Percentiles rank a stretch among this genome's conserved stretches.
phyloP scores from a whole-genome alignment of 2,113 vertebrate genomes.

The Rhinoderma darwinii region DNA sequence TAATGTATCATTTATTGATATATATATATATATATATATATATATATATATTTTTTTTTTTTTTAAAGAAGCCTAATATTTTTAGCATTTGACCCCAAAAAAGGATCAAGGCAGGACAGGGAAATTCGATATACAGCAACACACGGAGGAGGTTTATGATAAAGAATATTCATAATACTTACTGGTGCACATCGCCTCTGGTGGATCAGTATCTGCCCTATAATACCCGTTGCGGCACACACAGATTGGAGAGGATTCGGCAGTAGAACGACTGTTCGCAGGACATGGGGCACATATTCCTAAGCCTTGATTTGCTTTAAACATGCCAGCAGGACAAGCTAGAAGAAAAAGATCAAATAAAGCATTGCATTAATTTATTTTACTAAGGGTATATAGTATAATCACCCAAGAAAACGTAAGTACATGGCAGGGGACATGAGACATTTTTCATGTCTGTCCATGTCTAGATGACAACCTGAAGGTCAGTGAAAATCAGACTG shows the following conservation, averaged over 20 bases:
- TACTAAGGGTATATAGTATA: not conserved
- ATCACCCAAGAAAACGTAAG: not conserved
- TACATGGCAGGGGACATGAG: not conserved
- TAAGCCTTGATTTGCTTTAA: conserved; percentile 91
- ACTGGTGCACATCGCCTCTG: conserved; percentile 93
- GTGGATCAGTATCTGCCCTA: conserved; percentile 86
- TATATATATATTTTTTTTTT: too few species aligned
- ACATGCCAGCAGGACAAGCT: conserved; percentile 94
- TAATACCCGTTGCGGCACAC: conserved; percentile 95
- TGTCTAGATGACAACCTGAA: conserved; percentile 24
- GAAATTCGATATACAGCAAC: not conserved
- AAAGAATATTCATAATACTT: conserved; percentile 70
- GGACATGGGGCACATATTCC: conserved; percentile 89
- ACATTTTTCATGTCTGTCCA: not conserved
- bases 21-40: too few species aligned
- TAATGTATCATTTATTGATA: not conserved
- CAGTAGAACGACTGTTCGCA: conserved; percentile 88
- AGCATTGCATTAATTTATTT: not conserved
- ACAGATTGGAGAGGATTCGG: conserved; percentile 89
- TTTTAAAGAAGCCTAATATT: too few species aligned
- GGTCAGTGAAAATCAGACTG: conserved; percentile 30
- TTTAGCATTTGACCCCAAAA: not conserved
- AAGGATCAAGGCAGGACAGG: not conserved
- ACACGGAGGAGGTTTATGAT: too few species aligned
- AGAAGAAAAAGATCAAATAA: conserved; percentile 62